Conservation (phyloP, 2,797 vertebrate species). For the Gymnopithys bicolor region DNA sequence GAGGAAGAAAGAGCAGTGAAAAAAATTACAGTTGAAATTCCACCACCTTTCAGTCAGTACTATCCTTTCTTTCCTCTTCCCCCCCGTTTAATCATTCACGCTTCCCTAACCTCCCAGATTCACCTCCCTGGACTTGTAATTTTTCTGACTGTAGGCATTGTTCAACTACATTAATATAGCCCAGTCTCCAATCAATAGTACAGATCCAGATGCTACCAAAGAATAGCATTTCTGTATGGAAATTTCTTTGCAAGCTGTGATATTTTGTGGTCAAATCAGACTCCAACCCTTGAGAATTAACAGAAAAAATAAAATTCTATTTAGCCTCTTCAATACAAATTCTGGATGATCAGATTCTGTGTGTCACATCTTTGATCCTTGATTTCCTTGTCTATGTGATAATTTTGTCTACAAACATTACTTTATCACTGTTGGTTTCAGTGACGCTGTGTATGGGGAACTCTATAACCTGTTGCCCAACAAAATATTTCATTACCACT, state of each 20-base stretch:
- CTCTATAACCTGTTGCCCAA: neutral
- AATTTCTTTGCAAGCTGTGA: neutral
- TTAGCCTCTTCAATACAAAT: neutral
- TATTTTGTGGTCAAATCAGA: neutral
- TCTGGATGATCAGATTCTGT: neutral
- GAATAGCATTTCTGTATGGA: neutral
- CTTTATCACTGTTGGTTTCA: neutral
- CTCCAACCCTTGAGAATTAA: neutral
- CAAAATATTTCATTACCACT: neutral
- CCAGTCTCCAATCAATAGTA: neutral
- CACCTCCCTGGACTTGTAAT: neutral
- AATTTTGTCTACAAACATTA: neutral
- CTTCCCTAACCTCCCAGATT: neutral
- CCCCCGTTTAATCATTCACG: neutral
- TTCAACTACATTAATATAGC: neutral
- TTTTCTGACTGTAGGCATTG: neutral
- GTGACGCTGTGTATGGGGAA: neutral
- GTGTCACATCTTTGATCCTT: neutral
- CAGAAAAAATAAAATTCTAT: neutral
- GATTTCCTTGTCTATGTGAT: neutral
- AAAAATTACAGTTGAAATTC: neutral
- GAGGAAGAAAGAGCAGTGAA: conserved; percentile 10
- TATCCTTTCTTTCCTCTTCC: neutral
- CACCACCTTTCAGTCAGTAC: neutral
- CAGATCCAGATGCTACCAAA: neutral